These are phyloP conservation scores for Steromphala cineraria DNA, from an alignment of 2,888 invertebrate species.

Conservation along the genomic window DNA sequence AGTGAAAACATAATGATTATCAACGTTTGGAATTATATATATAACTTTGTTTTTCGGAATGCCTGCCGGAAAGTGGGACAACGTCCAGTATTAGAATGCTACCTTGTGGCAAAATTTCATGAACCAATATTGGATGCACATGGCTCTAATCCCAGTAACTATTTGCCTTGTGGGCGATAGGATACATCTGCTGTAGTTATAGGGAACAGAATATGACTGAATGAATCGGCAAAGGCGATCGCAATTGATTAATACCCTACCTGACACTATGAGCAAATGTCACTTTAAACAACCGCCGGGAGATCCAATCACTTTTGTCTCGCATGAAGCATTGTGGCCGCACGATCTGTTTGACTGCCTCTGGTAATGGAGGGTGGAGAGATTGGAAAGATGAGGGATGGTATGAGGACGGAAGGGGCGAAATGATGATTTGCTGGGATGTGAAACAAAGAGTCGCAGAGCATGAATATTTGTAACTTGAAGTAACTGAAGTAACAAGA, in stretches of 20 bases:
- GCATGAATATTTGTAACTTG: too few relatives aligned
- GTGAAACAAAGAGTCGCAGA: too few relatives aligned
- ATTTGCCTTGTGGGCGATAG: neutral
- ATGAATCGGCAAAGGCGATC: neutral
- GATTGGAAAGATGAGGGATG: neutral
- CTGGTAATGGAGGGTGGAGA: neutral
- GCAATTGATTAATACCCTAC: neutral
- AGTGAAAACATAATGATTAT: too few relatives aligned
- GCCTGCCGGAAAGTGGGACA: neutral
- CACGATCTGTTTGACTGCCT: neutral
- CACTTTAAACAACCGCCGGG: slow-evolving; percentile 5
- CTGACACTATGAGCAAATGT: neutral
- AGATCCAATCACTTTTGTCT: slow-evolving; percentile 3
- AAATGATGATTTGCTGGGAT: neutral
- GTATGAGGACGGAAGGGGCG: neutral
- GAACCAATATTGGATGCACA: neutral
- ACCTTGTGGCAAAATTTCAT: neutral
- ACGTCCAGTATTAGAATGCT: neutral
- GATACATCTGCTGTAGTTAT: neutral
- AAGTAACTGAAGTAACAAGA: too few relatives aligned
- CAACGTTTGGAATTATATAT: too few relatives aligned
- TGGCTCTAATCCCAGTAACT: neutral
- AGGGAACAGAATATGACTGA: neutral
- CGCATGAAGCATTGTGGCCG: neutral
- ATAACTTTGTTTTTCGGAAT: neutral